These are phyloP conservation scores for Aegithalos caudatus DNA, from an alignment of 2,113 vertebrate species.

Conservation along the genomic window DNA sequence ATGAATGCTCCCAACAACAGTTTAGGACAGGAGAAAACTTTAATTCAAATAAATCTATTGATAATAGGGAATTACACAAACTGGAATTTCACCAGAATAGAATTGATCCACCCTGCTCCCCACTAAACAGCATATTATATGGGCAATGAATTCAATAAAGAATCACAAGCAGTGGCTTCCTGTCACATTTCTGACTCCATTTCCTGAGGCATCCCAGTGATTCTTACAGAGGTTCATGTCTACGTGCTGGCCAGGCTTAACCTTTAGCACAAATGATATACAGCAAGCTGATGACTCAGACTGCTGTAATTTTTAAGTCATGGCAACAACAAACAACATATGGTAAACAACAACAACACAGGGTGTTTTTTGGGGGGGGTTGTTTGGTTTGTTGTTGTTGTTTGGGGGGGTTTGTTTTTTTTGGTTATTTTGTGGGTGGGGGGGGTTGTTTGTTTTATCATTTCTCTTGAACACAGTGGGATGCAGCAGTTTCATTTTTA, in stretches of 20 bases:
- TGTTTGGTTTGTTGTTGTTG: too few species aligned
- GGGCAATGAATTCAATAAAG: not conserved
- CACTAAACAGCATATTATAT: not conserved
- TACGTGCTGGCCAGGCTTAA: not conserved
- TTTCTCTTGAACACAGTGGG: not conserved
- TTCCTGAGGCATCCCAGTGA: not conserved
- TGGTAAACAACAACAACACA: not conserved
- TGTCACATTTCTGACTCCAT: not conserved
- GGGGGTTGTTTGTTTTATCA: not conserved
- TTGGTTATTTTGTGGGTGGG: too few species aligned
- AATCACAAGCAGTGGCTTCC: not conserved
- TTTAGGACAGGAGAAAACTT: not conserved
- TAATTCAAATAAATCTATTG: not conserved
- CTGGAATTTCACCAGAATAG: not conserved
- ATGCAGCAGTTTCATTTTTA: conserved; percentile 2
- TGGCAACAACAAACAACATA: too few species aligned
- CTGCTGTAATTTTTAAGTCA: not conserved
- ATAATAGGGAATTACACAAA: not conserved
- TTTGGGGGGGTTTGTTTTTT: not conserved
- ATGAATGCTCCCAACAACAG: not conserved
- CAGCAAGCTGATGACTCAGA: not conserved
- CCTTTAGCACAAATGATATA: not conserved
- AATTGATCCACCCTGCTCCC: not conserved
- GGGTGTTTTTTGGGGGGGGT: too few species aligned
- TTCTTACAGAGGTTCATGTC: not conserved